These are phyloP conservation scores for Laupala kohalensis DNA, from an alignment of 1,140 invertebrate species.

Conservation along the genomic window DNA sequence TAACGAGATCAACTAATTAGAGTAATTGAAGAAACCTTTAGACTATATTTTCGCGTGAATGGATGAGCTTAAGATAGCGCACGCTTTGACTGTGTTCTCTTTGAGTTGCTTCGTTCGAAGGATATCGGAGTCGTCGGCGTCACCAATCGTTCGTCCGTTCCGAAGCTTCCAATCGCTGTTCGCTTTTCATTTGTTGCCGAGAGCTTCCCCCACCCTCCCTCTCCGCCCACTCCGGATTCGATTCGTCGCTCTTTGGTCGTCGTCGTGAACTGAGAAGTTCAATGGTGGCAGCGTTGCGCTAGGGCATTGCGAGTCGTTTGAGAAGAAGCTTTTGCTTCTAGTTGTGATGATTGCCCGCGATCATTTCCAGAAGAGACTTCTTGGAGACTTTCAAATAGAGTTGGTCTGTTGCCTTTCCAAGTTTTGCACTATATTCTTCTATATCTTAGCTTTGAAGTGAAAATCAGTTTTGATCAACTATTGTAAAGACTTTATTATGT, in stretches of 20 bases:
- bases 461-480: no score
- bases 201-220: background rate
- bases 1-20: background rate
- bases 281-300: background rate
- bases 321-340: no score
- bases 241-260: background rate
- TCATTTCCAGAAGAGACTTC: no score
- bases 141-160: background rate
- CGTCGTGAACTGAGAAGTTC: background rate
- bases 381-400: no score
- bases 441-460: no score
- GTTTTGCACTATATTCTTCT: no score
- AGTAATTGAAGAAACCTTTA: background rate
- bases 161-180: background rate
- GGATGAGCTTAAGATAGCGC: background rate
- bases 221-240: background rate
- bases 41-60: background rate
- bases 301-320: no score
- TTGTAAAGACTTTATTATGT: no score
- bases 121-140: no score
- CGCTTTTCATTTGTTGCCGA: background rate
- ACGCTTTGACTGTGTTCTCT: background rate
- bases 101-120: background rate
- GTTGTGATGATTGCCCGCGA: no score
- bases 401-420: no score